Percentiles rank a stretch among this genome's conserved stretches.
phyloP scores from a whole-genome alignment of 2,113 vertebrate genomes.

The Thalassoma bifasciatum region DNA sequence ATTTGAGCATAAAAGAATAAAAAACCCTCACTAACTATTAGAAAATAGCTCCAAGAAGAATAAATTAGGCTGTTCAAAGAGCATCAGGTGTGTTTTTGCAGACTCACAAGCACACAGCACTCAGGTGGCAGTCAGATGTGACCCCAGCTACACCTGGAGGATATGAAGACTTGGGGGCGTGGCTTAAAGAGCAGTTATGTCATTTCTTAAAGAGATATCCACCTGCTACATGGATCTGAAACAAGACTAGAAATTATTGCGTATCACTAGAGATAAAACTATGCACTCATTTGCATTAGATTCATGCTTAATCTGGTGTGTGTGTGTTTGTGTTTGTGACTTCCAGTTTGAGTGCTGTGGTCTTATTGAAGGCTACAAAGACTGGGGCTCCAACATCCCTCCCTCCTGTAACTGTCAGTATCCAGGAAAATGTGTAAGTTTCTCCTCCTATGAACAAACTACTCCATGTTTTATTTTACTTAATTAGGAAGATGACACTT shows the following conservation, averaged over 20 bases:
- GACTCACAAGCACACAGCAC: neutral
- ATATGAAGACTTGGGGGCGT: conserved; percentile 1
- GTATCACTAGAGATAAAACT: neutral
- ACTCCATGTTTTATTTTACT: neutral
- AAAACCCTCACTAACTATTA: too few species aligned
- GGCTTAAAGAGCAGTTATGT: neutral
- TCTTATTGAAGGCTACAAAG: conserved; percentile 77
- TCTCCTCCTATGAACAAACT: neutral
- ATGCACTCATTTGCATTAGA: neutral
- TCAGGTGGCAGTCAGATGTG: neutral
- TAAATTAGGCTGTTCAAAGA: too few species aligned
- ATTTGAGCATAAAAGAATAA: too few species aligned
- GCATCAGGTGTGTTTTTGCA: neutral
- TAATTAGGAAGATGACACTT: too few species aligned
- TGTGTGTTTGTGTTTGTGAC: conserved; percentile 25
- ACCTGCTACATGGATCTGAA: neutral
- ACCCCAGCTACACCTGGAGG: neutral
- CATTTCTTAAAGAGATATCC: conserved; percentile 10
- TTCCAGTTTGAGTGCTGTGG: conserved; percentile 78
- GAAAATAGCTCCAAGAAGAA: too few species aligned
- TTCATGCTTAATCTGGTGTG: neutral
- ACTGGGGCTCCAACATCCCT: conserved; percentile 77
- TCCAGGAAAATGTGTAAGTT: conserved; percentile 77
- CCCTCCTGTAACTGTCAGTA: conserved; percentile 76
- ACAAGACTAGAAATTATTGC: neutral